Conservation (phyloP, 2,113 vertebrate genomes). For the Redunca redunca region DNA sequence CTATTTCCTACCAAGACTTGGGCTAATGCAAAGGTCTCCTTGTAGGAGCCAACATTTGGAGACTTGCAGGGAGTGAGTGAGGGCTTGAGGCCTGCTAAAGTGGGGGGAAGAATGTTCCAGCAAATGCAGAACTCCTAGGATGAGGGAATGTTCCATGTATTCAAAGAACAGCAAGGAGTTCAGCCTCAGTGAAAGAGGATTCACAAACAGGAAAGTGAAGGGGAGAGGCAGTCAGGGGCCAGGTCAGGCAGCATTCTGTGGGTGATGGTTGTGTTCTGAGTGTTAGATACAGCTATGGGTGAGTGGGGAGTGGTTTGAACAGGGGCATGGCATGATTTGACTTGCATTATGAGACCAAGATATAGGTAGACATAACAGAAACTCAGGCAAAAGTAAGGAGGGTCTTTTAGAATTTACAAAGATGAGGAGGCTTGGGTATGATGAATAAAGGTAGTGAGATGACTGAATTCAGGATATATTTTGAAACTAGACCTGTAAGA, state of each 20-base stretch:
- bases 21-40: background rate
- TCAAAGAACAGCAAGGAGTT: background rate
- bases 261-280: background rate
- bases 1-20: background rate
- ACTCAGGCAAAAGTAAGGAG: background rate
- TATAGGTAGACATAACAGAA: background rate
- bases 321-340: background rate
- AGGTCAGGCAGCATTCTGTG: background rate
- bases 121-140: background rate
- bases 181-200: background rate
- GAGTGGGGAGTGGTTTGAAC: background rate
- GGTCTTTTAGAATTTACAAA: background rate
- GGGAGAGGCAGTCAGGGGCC: background rate
- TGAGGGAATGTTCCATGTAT: background rate
- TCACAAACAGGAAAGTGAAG: background rate
- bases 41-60: background rate
- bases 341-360: background rate
- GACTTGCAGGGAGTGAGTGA: background rate
- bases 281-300: accelerated
- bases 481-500: background rate
- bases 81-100: background rate
- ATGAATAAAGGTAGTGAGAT: background rate
- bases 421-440: background rate
- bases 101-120: background rate
- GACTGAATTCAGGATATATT: background rate